These are phyloP conservation scores for Petrosia ficiformis DNA, from an alignment of 37 sponge, comb jelly and placozoan species.

Conservation along the genomic window DNA sequence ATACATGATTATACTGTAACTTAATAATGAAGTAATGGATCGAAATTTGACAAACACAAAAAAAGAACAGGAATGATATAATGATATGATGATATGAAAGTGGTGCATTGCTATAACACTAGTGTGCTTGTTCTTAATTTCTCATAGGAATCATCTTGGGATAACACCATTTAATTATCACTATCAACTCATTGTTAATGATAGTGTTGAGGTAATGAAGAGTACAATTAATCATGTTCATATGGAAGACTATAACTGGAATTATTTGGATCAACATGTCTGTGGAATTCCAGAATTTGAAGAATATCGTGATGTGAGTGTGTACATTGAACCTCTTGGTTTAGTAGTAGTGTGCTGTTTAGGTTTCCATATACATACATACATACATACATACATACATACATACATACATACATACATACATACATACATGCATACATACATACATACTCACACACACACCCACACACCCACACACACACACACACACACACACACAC, in stretches of 20 bases:
- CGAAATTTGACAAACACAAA: no score
- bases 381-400: no score
- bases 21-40: no score
- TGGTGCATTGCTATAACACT: no score
- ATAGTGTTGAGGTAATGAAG: background rate
- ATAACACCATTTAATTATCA: background rate
- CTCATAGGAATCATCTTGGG: background rate
- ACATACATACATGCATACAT: slow-evolving; percentile 24
- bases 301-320: slow-evolving; percentile 40
- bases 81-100: no score
- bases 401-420: slow-evolving; percentile 5
- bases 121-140: background rate
- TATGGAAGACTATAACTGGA: slow-evolving; percentile 80
- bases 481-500: slow-evolving; percentile 24
- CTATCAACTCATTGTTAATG: background rate
- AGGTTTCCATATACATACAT: slow-evolving; percentile 7
- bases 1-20: no score
- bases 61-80: no score
- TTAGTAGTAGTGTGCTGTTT: slow-evolving; percentile 1
- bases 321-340: background rate
- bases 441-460: no score
- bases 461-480: no score
- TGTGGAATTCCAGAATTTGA: slow-evolving; percentile 64
- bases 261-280: slow-evolving; percentile 79
- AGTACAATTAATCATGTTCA: slow-evolving; percentile 14